Evolutionary conservation across 2,888 invertebrate genomes (phyloP), one percentile per base, ranked within the genome.

Genomic region (Strigamia crassipes): DNA sequence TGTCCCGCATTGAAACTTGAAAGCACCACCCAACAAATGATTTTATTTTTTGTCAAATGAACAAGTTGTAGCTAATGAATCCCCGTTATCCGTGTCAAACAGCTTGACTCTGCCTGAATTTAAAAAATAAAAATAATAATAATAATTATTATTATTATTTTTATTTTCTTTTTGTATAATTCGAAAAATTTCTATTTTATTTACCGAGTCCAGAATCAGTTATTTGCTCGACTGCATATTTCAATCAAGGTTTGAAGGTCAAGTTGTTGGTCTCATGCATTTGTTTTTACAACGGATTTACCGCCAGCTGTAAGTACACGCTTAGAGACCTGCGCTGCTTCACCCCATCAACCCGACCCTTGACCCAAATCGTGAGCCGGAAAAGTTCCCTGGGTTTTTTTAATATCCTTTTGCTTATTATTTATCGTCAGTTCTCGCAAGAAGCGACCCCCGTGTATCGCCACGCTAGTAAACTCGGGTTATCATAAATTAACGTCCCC

Each of bases 271-370:
- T 73, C n/a, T 31, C 73, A 73, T 31, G 73, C 73, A 73, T 73
- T 73, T 73, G 73, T 73, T 73, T 73, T 73, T 27, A 27, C 15
- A 73, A 73, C 73, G 73, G 73, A 73, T 73, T 73, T 73, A 73
- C 73, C 73, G 31, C 73, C 73, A 73, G 73, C 73, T 73, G 73
- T 15, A 73, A 73, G 73, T 73, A 73, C 73, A 73, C 4, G 31
- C 73, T 73, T 31, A 31, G 27, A 73, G 31, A 73, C 73, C 73
- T 73, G 73, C 31, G 73, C 73, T 73, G 27, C 73, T 73, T 73
- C 73, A 73, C 73, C 73, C 73, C 73, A 73, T 73, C 73, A 73
- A 73, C 12, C 73, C 73, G 73, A 73, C 73, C 73, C 73, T 73
- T 73, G 73, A 73, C 73, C 73, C 31, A 73, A 73, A 73, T 73